Evolutionary conservation across 2,113 vertebrate species (phyloP).

Genomic region (Etheostoma spectabile): DNA sequence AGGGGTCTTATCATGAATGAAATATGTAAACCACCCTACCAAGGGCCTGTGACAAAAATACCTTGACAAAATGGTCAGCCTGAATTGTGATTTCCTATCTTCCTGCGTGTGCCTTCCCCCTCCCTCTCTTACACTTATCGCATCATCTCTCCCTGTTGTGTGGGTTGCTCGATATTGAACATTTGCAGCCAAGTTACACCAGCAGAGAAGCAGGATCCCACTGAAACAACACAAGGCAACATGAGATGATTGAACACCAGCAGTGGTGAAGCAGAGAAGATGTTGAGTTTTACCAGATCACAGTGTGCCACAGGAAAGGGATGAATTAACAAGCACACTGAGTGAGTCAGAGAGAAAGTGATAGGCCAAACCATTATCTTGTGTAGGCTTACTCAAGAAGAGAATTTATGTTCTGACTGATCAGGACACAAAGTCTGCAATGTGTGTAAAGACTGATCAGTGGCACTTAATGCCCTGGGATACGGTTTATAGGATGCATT

Average conservation of each 20-base stretch:
- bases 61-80: conserved; percentile 57
- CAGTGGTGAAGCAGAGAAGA: conserved; percentile 5
- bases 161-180: conserved; percentile 43
- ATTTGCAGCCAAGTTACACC: conserved; percentile 42
- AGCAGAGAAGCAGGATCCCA: neutral
- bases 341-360: conserved; percentile 51
- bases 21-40: conserved; percentile 73
- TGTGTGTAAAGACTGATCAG: conserved; percentile 13
- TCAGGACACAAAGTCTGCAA: neutral
- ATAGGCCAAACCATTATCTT: conserved; percentile 58
- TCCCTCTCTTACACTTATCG: conserved; percentile 55
- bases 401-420: conserved; percentile 27
- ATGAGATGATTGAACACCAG: conserved; percentile 5
- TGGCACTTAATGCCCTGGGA: conserved; percentile 6
- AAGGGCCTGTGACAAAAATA: conserved; percentile 63
- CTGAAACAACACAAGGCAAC: conserved; percentile 18
- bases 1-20: conserved; percentile 67
- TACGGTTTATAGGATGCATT: conserved; percentile 39
- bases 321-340: conserved; percentile 19
- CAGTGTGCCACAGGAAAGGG: conserved; percentile 31
- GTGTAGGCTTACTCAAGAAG: conserved; percentile 38
- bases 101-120: conserved; percentile 51
- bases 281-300: conserved; percentile 48
- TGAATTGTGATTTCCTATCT: conserved; percentile 70
- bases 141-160: conserved; percentile 63